These are phyloP conservation scores for Microtus ochrogaster DNA, from an alignment of 2,113 vertebrate species.

Conservation along the genomic window DNA sequence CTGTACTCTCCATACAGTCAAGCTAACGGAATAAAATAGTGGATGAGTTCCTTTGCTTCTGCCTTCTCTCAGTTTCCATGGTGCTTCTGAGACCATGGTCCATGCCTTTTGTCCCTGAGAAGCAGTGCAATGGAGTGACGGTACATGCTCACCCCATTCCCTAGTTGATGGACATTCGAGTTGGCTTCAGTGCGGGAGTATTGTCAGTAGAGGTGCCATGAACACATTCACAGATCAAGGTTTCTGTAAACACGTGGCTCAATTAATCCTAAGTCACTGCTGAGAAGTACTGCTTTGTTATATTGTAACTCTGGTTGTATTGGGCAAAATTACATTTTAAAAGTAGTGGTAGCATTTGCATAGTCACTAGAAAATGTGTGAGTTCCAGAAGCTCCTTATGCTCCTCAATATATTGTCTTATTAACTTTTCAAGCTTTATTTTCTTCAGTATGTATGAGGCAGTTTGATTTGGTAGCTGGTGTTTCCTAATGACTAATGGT, in stretches of 20 bases:
- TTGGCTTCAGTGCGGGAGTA: background rate
- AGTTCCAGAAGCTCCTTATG: background rate
- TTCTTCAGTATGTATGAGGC: background rate
- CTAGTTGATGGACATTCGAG: background rate
- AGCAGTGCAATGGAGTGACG: background rate
- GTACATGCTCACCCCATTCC: background rate
- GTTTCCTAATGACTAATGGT: background rate
- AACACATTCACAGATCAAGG: background rate
- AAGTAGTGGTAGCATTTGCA: background rate
- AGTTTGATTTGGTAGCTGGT: background rate
- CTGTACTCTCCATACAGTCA: background rate
- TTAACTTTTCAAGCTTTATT: background rate
- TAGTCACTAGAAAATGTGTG: background rate
- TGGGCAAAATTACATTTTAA: constrained; percentile 2
- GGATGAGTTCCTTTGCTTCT: background rate
- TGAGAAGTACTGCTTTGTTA: background rate
- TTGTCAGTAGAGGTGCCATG: background rate
- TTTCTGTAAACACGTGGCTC: background rate
- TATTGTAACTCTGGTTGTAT: background rate
- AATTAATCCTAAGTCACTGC: constrained; percentile 6
- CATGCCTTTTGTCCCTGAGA: background rate
- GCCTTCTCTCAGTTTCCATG: background rate
- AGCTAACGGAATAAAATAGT: background rate
- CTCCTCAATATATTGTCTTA: background rate
- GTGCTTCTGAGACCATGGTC: background rate